These are phyloP conservation scores for Drosophila meridiana DNA, from an alignment of 2,888 invertebrate species.

Conservation along the genomic window DNA sequence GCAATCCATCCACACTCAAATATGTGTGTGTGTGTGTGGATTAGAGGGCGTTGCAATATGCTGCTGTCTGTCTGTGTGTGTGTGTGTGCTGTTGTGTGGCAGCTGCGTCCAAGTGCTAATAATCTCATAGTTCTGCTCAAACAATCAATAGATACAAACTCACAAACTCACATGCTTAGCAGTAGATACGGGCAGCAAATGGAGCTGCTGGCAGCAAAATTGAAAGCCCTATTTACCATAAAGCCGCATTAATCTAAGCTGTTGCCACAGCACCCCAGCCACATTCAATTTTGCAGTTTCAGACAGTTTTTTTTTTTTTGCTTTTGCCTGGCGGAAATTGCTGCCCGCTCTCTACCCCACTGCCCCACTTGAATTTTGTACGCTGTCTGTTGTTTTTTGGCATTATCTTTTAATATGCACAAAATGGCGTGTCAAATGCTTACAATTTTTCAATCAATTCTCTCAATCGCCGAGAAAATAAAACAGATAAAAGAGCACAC, in stretches of 20 bases:
- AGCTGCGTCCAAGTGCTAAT: slow-evolving; percentile 83
- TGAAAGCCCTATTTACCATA: slow-evolving; percentile 57
- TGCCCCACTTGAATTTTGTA: background rate
- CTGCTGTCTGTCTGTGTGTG: slow-evolving; percentile 23
- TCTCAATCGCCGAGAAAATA: slow-evolving; percentile 30
- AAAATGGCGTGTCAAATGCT: slow-evolving; percentile 76
- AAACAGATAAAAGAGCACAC: slow-evolving; percentile 1
- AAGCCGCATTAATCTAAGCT: slow-evolving; percentile 70
- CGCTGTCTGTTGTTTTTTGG: slow-evolving; percentile 68
- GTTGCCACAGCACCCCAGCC: slow-evolving; percentile 55
- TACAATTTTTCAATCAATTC: slow-evolving; percentile 76
- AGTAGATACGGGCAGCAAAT: slow-evolving; percentile 9
- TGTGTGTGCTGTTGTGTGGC: slow-evolving; percentile 47
- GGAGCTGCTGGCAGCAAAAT: slow-evolving; percentile 45
- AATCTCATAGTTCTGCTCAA: slow-evolving; percentile 78
- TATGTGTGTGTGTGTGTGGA: background rate
- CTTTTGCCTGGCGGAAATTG: slow-evolving; percentile 47
- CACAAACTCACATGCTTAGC: background rate
- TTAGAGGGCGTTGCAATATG: slow-evolving; percentile 60
- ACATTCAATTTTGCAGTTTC: slow-evolving; percentile 21
- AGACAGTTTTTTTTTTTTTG: slow-evolving; percentile 1
- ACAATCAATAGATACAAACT: slow-evolving; percentile 66
- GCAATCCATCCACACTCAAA: slow-evolving; percentile 56
- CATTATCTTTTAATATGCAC: slow-evolving; percentile 77
- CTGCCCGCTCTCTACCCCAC: background rate